Evolutionary conservation across 2,113 vertebrate species (phyloP), one percentile per base, ranked within the genome.

Genomic region (Heliornis fulica): DNA sequence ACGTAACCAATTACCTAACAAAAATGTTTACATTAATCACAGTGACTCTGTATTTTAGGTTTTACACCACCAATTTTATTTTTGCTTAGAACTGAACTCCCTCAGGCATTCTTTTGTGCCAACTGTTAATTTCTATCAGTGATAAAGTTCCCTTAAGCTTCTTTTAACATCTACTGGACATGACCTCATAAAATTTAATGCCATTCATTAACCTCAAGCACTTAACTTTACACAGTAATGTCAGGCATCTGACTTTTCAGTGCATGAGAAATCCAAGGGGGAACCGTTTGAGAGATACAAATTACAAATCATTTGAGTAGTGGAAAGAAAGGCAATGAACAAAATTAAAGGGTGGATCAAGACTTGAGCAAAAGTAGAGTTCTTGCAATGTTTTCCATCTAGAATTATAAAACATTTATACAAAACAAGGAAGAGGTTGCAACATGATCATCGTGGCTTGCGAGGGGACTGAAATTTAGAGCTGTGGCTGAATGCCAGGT

Each of bases 111-210:
- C 66, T 96, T 90, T 66, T 38, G 2, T 92, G 93, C 97, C 93
- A 93, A 95, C 70, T 94, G 87, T 93, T 97, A 94, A 97, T 97
- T 98, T 97, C 31, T 92, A 93, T 94, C 82, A 96, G 88, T 85
- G 81, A 96, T 75, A 95, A 97, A 96, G 92, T 97, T 95, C 84
- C 83, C 94, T 93, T 96, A 97, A 97, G 90, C 96, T 80, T 96
- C 76, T 95, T 96, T 94, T 97, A 96, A 96, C 79, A 97, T 90
- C 91, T 94, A 95, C 89, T 94, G 92, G 94, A 96, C 96, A 95
- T 96, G 96, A 96, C 89, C 83, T 97, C 94, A 97, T 97, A 97
- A 98, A 98, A 97, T 97, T 81, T 96, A 97, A 97, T 97, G 95
- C 94, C 78, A 96, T 83, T 96, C 93, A 97, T 96, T 98, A 97